These are phyloP conservation scores for Pollenia griseotomentosa DNA, from an alignment of 2,888 invertebrate genomes.

Conservation along the genomic window DNA sequence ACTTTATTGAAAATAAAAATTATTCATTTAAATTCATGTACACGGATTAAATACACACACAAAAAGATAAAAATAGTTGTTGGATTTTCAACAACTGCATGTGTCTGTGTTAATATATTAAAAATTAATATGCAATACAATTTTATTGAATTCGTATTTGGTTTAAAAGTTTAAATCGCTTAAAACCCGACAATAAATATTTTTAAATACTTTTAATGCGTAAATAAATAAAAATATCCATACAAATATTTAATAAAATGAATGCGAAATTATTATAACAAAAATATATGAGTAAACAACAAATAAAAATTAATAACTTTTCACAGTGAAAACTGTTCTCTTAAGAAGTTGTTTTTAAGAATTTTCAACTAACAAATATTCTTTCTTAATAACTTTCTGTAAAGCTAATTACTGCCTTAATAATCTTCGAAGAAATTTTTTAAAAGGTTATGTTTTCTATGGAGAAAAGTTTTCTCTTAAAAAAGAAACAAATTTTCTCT, in stretches of 20 bases:
- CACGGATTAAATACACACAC: not conserved
- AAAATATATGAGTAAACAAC: no score
- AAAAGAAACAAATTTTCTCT: no score
- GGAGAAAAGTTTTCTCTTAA: no score
- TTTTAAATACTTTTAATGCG: not conserved
- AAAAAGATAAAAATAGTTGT: constrained; percentile 1
- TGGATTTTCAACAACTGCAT: not conserved
- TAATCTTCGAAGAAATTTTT: no score
- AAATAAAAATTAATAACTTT: no score
- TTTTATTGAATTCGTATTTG: constrained; percentile 9
- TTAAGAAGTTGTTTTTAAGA: no score
- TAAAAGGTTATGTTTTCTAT: no score
- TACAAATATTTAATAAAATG: not conserved
- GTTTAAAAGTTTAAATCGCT: constrained; percentile 10
- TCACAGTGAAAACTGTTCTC: no score
- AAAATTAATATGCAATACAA: not conserved
- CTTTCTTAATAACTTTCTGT: no score
- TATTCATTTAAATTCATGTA: not conserved
- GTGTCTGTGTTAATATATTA: not conserved
- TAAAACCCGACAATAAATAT: constrained; percentile 14
- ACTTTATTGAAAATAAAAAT: constrained; percentile 1
- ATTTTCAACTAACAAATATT: no score
- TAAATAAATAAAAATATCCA: not conserved
- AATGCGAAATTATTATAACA: not conserved
- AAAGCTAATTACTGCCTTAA: no score